Base-by-base conservation (phyloP, 2,797 vertebrate genomes). In the Helostoma temminkii region DNA sequence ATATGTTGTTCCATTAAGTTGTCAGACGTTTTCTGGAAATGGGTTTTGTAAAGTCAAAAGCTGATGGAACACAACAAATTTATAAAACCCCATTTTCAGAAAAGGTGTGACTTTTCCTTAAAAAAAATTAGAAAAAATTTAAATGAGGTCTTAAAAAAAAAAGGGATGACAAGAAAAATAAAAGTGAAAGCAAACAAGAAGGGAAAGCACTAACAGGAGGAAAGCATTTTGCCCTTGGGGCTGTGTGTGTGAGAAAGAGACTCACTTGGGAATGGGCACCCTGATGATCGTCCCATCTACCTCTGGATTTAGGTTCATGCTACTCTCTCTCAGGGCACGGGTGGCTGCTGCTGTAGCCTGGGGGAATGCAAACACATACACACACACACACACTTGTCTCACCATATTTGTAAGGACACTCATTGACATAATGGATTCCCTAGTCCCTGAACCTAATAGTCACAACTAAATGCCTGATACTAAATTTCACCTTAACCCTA, bases 251-350 rank as follows among this genome's bases (percentile, higher is more conserved):
- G 12, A 39, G 65, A 74, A 55, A 74, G 71, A 57, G 19, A 96
- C 97, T 98, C 93, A 99, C 97, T 94, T 97, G 65, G 97, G 97
- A 89, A 98, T 76, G 6, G 97, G 95, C 80, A 99, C 96, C 87
- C 93, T 96, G 92, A 99, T 97, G 90, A 98, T 82, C 0, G 89
- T 93, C 81, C 97, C 97, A 22, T 99, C 97, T 75, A 95, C 94
- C 92, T 98, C 97, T 49, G 97, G 97, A 94, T 97, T 98, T 84
- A 99, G 93, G 93, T 97, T 97, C 97, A 99, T 97, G 91, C 95
- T 95, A 81, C 96, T 96, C 89, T 97, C 96, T 93, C 93, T 95
- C 84, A 99, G 95, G 77, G 97, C 96, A 76, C 89, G 95, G 69
- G 83, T 88, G 90, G 95, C 96, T 48, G 96, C 96, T 89, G 92